These are phyloP conservation scores for Nomia melanderi DNA, from an alignment of 1,140 invertebrate species.

Conservation along the genomic window DNA sequence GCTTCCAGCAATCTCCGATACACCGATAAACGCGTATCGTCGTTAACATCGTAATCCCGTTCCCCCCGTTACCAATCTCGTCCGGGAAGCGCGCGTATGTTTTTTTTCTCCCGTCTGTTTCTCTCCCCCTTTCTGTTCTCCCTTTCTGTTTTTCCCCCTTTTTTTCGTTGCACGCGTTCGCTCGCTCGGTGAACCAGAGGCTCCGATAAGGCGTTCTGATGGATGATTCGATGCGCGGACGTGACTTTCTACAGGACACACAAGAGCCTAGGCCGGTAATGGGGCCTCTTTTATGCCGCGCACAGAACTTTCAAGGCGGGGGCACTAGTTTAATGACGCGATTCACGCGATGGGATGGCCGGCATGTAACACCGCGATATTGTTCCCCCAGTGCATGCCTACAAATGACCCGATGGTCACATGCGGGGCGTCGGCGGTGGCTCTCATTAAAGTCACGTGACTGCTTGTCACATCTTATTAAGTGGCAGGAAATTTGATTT, in stretches of 20 bases:
- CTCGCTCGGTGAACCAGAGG: not conserved
- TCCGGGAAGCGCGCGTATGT: not conserved
- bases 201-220: conserved; percentile 28
- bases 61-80: not conserved
- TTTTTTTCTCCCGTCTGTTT: too few species aligned
- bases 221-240: conserved; percentile 27
- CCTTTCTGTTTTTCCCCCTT: too few species aligned
- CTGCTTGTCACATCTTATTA: conserved; percentile 75
- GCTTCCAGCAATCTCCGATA: not conserved
- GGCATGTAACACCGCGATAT: conserved; percentile 36
- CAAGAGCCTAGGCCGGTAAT: conserved; percentile 16
- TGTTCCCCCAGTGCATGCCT: conserved; percentile 36
- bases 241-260: conserved; percentile 44
- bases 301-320: conserved; percentile 23
- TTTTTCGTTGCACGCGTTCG: not conserved
- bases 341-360: conserved; percentile 63
- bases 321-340: conserved; percentile 53
- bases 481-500: conserved; percentile 72
- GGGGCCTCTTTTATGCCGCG: conserved; percentile 35
- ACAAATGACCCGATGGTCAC: conserved; percentile 52
- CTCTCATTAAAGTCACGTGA: conserved; percentile 70
- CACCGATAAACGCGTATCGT: conserved; percentile 19
- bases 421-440: conserved; percentile 50
- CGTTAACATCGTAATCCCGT: conserved; percentile 13
- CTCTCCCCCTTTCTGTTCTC: too few species aligned